Percentiles rank a stretch among this genome's conserved stretches.
These are phyloP conservation scores for Acrocephalus kingi DNA, from an alignment of 2,113 vertebrate genomes.

Conservation along the genomic window DNA sequence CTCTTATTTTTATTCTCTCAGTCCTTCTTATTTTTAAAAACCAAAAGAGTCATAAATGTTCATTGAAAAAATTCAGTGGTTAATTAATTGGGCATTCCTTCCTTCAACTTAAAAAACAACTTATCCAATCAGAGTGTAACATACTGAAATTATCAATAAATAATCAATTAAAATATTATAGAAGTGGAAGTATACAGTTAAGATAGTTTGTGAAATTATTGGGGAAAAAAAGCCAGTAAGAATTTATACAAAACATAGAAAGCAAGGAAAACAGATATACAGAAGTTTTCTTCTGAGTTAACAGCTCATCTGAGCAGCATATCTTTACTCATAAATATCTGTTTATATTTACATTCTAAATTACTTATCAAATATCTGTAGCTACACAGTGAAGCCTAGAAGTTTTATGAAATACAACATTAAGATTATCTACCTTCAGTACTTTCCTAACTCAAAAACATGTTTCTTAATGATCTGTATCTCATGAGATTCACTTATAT, in stretches of 20 bases:
- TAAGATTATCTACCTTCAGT: background rate
- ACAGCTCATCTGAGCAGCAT: background rate
- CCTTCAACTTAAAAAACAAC: background rate
- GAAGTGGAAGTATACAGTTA: background rate
- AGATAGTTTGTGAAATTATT: background rate
- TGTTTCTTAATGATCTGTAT: background rate
- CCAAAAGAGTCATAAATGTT: background rate
- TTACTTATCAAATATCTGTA: background rate
- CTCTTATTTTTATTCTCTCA: no score
- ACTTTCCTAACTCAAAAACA: background rate
- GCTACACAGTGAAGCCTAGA: background rate
- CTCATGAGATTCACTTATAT: background rate
- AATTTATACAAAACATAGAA: background rate
- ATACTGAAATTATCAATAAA: background rate
- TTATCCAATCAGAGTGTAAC: background rate
- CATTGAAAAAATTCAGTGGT: background rate
- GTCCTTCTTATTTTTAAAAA: background rate
- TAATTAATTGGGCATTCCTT: background rate
- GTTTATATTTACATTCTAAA: background rate
- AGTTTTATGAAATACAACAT: background rate
- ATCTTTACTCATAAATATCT: background rate
- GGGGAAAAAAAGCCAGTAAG: accelerated
- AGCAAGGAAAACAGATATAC: background rate
- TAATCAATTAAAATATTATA: background rate
- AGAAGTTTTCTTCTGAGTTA: background rate